Percentiles rank a stretch among this genome's conserved stretches.
Evolutionary conservation across 2,113 vertebrate genomes (phyloP).

Genomic region (Pardalotus punctatus): DNA sequence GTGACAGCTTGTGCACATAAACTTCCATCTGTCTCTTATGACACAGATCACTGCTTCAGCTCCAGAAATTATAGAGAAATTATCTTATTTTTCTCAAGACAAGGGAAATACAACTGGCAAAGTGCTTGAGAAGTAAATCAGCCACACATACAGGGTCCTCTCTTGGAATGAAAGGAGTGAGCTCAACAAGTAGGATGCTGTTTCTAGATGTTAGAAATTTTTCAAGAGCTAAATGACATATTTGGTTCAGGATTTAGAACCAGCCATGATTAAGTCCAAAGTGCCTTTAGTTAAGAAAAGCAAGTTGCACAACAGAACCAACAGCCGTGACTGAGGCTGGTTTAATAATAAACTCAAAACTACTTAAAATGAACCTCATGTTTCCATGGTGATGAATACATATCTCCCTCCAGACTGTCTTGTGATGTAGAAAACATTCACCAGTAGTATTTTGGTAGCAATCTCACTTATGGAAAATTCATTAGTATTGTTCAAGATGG

Average conservation of each 20-base stretch:
- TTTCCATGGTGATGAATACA: conserved; percentile 42
- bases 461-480: conserved; percentile 29
- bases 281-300: neutral
- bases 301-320: neutral
- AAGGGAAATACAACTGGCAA: neutral
- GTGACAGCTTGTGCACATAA: neutral
- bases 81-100: neutral
- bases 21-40: neutral
- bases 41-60: neutral
- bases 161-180: neutral
- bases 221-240: neutral
- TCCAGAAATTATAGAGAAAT: neutral
- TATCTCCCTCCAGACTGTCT: neutral
- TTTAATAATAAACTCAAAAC: conserved; percentile 46
- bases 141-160: neutral
- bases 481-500: neutral
- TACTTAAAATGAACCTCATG: conserved; percentile 41
- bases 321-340: neutral
- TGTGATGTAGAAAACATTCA: conserved; percentile 10
- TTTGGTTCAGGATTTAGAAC: neutral
- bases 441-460: neutral
- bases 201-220: neutral
- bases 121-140: neutral
- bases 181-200: neutral
- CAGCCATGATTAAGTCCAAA: neutral